phyloP scores from a whole-genome alignment of 2,113 vertebrate genomes.

The Hyperoodon ampullatus region DNA sequence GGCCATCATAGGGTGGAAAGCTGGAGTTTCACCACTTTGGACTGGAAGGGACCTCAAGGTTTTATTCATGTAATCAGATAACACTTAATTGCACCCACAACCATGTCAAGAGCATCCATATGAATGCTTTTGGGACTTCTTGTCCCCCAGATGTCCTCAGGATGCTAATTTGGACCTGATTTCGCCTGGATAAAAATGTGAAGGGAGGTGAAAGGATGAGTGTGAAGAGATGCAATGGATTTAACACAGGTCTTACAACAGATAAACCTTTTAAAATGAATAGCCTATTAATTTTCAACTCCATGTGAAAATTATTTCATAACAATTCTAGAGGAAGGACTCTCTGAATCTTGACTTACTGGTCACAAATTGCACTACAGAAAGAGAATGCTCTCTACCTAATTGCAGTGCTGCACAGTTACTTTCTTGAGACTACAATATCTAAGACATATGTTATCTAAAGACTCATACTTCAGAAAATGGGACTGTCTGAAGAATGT shows the following conservation, averaged over 20 bases:
- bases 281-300: slow-evolving; percentile 32
- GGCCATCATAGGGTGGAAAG: background rate
- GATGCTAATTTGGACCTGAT: background rate
- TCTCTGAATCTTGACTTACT: slow-evolving; percentile 47
- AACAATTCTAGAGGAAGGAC: slow-evolving; percentile 47
- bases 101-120: background rate
- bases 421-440: slow-evolving; percentile 79
- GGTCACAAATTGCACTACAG: slow-evolving; percentile 59
- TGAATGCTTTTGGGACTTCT: background rate
- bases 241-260: slow-evolving; percentile 41
- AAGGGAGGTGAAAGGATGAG: background rate
- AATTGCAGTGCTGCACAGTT: slow-evolving; percentile 75
- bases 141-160: slow-evolving; percentile 29
- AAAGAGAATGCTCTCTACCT: slow-evolving; percentile 73
- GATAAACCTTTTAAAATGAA: background rate
- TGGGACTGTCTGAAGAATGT: slow-evolving; percentile 81
- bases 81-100: background rate
- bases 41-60: background rate
- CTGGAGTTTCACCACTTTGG: background rate
- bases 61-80: background rate
- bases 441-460: slow-evolving; percentile 81
- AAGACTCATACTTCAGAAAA: slow-evolving; percentile 84
- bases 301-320: slow-evolving; percentile 58
- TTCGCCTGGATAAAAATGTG: background rate
- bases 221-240: background rate